phyloP scores from a whole-genome alignment of 2,113 vertebrate genomes.

The Pao palembangensis region DNA sequence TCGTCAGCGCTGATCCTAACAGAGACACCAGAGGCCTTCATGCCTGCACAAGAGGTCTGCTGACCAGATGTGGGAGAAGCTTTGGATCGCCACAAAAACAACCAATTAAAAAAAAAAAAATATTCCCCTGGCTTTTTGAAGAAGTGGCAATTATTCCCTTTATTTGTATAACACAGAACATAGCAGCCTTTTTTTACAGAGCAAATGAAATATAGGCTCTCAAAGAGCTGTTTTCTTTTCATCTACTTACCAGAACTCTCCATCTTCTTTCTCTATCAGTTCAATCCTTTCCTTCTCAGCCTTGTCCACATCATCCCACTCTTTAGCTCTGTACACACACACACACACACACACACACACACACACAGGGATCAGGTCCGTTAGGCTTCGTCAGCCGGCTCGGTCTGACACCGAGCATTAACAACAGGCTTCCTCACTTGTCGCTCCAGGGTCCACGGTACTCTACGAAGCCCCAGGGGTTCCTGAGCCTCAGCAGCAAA shows the following conservation, averaged over 20 bases:
- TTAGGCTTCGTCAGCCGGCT: neutral
- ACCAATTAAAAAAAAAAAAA: no score
- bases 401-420: neutral
- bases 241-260: constrained; percentile 77
- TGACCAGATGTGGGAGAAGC: neutral
- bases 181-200: no score
- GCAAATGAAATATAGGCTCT: neutral
- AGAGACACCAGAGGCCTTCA: neutral
- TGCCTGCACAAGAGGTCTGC: neutral
- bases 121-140: no score
- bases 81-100: no score
- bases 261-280: constrained; percentile 72
- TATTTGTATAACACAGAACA: no score
- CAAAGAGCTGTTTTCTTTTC: neutral
- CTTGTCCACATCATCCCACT: constrained; percentile 67
- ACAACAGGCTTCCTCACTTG: constrained; percentile 60
- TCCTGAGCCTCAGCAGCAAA: constrained; percentile 72
- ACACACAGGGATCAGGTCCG: neutral
- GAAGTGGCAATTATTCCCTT: no score
- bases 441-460: constrained; percentile 80
- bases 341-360: neutral
- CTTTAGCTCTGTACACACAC: constrained; percentile 58
- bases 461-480: constrained; percentile 81
- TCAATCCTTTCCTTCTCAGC: constrained; percentile 67
- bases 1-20: constrained; percentile 75